These are phyloP conservation scores for Tetranychus urticae DNA, from an alignment of 1,140 invertebrate genomes.

Conservation along the genomic window DNA sequence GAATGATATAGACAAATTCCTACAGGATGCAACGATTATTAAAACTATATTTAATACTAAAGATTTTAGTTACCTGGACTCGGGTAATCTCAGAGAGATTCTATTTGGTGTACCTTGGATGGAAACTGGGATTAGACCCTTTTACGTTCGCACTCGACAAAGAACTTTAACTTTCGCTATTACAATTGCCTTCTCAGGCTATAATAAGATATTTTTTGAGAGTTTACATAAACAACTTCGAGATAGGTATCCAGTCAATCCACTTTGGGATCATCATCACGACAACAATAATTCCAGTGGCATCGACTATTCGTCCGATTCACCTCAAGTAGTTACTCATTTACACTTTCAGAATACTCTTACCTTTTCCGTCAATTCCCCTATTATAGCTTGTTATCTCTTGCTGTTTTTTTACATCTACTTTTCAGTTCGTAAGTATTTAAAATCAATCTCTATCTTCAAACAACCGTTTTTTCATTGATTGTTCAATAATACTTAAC, in stretches of 20 bases:
- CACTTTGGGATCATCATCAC: conserved; percentile 7
- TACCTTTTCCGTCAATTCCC: conserved; percentile 60
- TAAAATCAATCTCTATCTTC: too few species aligned
- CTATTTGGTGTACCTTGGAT: conserved; percentile 69
- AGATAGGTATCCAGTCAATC: conserved; percentile 36
- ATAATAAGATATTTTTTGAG: conserved; percentile 30
- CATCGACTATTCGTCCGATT: too few species aligned
- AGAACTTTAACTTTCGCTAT: conserved; percentile 67
- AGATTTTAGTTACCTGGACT: conserved; percentile 8
- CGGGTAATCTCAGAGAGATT: conserved; percentile 36
- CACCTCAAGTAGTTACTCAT: conserved; percentile 26
- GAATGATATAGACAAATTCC: conserved; percentile 30
- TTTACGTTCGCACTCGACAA: conserved; percentile 51
- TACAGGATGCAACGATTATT: conserved; percentile 36
- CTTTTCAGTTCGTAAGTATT: conserved; percentile 63
- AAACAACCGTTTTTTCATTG: not conserved
- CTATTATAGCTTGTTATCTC: conserved; percentile 54
- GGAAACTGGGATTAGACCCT: conserved; percentile 64
- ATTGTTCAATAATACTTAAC: not conserved
- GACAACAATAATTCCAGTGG: too few species aligned
- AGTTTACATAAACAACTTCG: conserved; percentile 42
- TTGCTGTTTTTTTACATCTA: conserved; percentile 74
- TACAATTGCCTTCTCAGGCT: conserved; percentile 43
- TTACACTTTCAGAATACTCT: conserved; percentile 67
- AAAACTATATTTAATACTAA: conserved; percentile 21